These are phyloP conservation scores for Peromyscus aztecus DNA, from an alignment of 2,797 vertebrate genomes.

Conservation along the genomic window DNA sequence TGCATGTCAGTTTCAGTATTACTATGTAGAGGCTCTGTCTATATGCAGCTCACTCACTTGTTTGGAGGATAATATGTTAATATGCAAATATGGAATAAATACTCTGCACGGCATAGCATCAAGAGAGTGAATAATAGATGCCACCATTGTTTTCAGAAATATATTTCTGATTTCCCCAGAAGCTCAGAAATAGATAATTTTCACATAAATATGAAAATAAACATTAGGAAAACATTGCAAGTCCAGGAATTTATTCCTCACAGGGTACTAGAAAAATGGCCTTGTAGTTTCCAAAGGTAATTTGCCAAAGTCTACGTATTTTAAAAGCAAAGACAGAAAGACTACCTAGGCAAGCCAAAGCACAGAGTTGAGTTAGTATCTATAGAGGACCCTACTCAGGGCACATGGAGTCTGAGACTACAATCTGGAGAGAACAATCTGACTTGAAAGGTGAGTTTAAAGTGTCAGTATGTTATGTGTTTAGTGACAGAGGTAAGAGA, in stretches of 20 bases:
- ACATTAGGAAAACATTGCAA: background rate
- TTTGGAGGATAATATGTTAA: background rate
- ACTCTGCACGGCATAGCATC: background rate
- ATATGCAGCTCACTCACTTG: background rate
- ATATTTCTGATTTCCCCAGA: background rate
- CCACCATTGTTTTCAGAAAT: conserved; percentile 9
- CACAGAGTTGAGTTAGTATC: background rate
- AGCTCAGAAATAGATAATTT: conserved; percentile 24
- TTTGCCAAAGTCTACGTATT: background rate
- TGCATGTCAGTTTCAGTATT: background rate
- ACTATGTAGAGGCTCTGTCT: background rate
- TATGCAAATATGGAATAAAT: background rate
- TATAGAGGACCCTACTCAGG: background rate
- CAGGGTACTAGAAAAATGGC: background rate
- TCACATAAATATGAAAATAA: background rate
- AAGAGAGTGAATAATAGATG: background rate
- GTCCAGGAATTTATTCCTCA: conserved; percentile 20
- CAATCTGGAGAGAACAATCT: background rate
- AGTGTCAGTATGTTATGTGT: background rate
- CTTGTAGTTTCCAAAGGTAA: background rate
- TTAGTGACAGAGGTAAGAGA: background rate
- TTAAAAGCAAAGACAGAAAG: background rate
- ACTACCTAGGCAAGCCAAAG: background rate
- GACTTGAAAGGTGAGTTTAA: background rate
- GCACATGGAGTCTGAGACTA: background rate